phyloP scores from a whole-genome alignment of 2,113 vertebrate species.

The Callaeas wilsoni region DNA sequence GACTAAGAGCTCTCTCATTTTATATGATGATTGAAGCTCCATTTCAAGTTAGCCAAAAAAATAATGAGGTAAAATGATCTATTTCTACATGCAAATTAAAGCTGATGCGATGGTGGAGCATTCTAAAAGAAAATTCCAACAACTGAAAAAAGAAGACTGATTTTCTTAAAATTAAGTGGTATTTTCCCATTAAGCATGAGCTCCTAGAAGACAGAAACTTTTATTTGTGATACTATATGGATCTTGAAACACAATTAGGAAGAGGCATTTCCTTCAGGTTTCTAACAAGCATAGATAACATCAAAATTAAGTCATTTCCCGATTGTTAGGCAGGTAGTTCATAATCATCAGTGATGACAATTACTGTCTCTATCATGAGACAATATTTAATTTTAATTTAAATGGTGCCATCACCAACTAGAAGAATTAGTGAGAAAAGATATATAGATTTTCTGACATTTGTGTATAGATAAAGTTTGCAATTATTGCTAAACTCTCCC shows the following conservation, averaged over 20 bases:
- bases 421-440: background rate
- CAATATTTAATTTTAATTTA: background rate
- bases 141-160: background rate
- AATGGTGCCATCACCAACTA: background rate
- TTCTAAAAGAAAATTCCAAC: background rate
- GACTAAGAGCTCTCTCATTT: background rate
- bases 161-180: background rate
- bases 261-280: background rate
- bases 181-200: background rate
- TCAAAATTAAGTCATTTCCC: background rate
- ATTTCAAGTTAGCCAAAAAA: constrained; percentile 1
- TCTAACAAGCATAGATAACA: background rate
- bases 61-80: background rate
- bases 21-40: background rate
- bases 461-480: background rate
- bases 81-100: background rate
- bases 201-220: background rate
- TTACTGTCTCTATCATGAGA: background rate
- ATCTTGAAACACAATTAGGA: background rate
- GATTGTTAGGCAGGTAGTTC: background rate
- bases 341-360: constrained; percentile 3
- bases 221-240: background rate
- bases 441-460: background rate
- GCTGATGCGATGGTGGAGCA: background rate
- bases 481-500: background rate